A percentile compares a stretch with the other conserved stretches of the same genome.
These are phyloP conservation scores for Spizaetus ornatus DNA, from an alignment of 2,113 vertebrate species.

Conservation along the genomic window DNA sequence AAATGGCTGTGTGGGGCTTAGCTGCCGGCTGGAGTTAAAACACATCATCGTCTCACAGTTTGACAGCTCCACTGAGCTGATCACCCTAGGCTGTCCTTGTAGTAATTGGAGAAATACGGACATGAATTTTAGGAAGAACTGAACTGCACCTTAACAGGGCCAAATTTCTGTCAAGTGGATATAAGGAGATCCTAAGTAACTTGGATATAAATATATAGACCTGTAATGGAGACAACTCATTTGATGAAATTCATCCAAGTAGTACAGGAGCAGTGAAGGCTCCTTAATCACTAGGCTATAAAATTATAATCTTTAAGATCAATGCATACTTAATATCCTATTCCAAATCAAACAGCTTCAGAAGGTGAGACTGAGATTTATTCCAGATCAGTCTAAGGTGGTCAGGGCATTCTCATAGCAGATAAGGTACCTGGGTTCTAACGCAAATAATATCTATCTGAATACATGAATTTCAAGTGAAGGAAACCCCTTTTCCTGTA, in stretches of 20 bases:
- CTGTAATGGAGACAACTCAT: background rate
- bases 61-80: background rate
- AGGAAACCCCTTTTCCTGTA: background rate
- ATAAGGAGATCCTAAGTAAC: background rate
- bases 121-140: background rate
- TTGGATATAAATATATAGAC: background rate
- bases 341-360: background rate
- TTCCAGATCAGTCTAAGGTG: background rate
- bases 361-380: background rate
- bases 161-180: background rate
- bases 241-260: background rate
- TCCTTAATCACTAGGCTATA: background rate
- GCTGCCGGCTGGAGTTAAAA: background rate
- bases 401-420: background rate
- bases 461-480: background rate
- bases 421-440: background rate
- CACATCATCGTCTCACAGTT: rapidly evolving
- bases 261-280: background rate
- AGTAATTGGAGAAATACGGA: background rate
- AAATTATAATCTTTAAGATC: background rate
- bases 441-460: background rate
- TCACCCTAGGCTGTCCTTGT: background rate
- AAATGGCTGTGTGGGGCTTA: background rate
- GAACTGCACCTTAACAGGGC: background rate
- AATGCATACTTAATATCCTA: background rate